Evolutionary conservation across 2,888 invertebrate genomes (phyloP), one percentile per base, ranked within the genome.

Genomic region (Luffia ferchaultella): DNA sequence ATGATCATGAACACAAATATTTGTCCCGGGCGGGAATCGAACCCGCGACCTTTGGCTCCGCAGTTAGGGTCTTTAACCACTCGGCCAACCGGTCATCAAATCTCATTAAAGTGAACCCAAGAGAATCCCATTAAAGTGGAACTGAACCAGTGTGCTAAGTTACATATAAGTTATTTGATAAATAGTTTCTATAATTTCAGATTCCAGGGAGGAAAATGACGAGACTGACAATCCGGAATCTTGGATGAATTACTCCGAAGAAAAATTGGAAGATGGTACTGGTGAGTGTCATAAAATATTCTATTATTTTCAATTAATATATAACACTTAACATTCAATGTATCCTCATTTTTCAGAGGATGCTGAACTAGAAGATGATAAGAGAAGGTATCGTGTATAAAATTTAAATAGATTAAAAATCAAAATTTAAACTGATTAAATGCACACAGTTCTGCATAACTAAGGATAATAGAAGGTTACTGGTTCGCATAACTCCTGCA

Each of bases 221-320:
- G 5, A 16, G 16, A 48, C 30, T 20, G 41, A 48, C 42, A 49
- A 20, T 17, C 45, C 45, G 18, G 48, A 50, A 9, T 49, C 44
- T 30, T 54, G 54, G 52, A 52, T 52, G 12, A 48, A 30, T 18
- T 49, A 45, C 45, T 50, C 46, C 15, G 50, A 62, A 15, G 60
- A 63, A 42, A 55, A 58, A 18, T 57, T 58, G 15, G 60, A 64
- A 44, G 52, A 59, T 2, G 60, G 60, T 16, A 55, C 52, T 51
- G 57, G 58, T 57, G 54, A 49, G 41, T 9, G 12, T 40, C 12
- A 40, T 40, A 9, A 9, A 40, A 40, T 40, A 16, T 42, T 7
- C n/a, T 42, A 18, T 12, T 44, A 44, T 16, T 16, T 44, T 16
- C 18, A 44, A 5, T 44, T 2, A 44, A 18, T 44, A 40, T 42